Evolutionary conservation across 2,888 invertebrate genomes (phyloP), one percentile per base, ranked within the genome.

Genomic region (Rhingia rostrata): DNA sequence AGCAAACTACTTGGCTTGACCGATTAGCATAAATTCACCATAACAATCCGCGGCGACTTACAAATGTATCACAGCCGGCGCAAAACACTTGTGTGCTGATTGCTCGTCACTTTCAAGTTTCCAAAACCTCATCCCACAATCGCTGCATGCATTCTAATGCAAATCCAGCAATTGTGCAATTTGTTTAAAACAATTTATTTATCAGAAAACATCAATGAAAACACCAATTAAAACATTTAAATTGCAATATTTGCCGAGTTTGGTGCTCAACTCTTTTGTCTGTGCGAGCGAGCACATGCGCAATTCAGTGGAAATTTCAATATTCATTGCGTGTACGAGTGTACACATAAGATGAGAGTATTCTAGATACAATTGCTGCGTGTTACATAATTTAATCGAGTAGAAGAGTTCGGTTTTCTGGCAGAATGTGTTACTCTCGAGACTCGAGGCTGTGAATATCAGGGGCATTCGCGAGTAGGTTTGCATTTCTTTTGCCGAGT

Each of bases 311-410:
- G 10, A 60, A 70, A 63, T 39, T 73, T 63, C 37, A 63, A 54
- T 54, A 63, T 73, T 73, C 51, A 72, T 73, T 63, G 63, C 73
- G 39, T 74, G 63, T 39, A 53, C 45, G 61, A 45, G 54, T 35
- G 7, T 12, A 10, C 63, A 54, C 72, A 73, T 64, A 63, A 30
- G 47, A 64, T 45, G 37, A 56, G 14, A 39, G 47, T 64, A 30
- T 64, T 49, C 54, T 45, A 47, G 32, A 67, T 45, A 33, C 32
- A n/a, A n/a, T 30, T 10, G 49, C 37, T 64, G 63, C 64, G 54
- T 74, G 73, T 56, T 30, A 45, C 10, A 64, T 60, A 43, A 43
- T 60, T 60, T 39, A 56, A 39, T 56, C 54, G 12, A 9, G 33
- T 12, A 41, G 54, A 63, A 22, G 45, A 41, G 6, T 54, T 14